Evolutionary conservation across 2,113 vertebrate genomes (phyloP), one percentile per base, ranked within the genome.

Genomic region (Bagarius yarrelli): DNA sequence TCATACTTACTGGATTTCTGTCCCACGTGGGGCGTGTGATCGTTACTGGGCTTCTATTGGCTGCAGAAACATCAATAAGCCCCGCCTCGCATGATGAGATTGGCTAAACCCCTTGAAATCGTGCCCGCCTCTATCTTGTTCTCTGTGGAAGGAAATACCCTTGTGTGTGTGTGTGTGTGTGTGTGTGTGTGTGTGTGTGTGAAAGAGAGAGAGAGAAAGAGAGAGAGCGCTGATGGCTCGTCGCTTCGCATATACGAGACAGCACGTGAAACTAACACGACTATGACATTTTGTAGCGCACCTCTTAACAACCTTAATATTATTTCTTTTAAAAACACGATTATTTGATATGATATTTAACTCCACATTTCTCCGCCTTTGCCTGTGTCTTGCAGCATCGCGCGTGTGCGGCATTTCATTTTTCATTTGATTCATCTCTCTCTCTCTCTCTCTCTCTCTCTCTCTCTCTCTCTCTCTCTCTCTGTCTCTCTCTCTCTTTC

Each of bases 121-220:
- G 9, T 47, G 63, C 60, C 81, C 79, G 66, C 81, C 77, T 72
- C 74, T 81, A 56, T 83, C 88, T 90, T 89, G 91, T 91, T 92
- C 91, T 90, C 89, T 64, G 81, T 88, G 86, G 88, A 88, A 88
- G 91, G 92, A 92, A 92, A 91, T 82, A 87, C 85, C 88, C 89
- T 87, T 88, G 88, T 55, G 84, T 85, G 79, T 86, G 87, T 86
- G 50, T 55, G 21, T 52, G 44, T 71, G 67, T 30, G n/a, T 71
- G 44, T 71, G 67, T 50, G 67, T 16, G 66, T 44, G 66, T 16
- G 66, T 4, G 53, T 3, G 61, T 86, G 87, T 34, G 84, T 83
- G 79, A 84, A 86, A 87, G 87, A 87, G 83, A 57, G 69, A 83
- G 81, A 44, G 84, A 84, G 81, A 85, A 85, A 88, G 86, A 87